Conservation (phyloP, 1,140 invertebrate genomes). For the Fragariocoptes setiger region DNA sequence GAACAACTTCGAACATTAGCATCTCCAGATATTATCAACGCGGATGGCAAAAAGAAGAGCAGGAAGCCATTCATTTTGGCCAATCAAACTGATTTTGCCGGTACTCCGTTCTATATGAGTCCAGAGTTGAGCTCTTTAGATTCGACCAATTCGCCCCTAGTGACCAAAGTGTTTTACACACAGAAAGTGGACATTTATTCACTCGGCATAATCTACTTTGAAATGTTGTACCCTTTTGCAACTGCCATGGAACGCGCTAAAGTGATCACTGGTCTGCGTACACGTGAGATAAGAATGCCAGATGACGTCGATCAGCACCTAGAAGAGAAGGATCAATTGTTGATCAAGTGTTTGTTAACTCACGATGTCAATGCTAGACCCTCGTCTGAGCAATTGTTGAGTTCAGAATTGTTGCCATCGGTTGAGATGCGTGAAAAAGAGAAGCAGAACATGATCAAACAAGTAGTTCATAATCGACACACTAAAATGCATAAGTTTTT, state of each 20-base stretch:
- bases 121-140: constrained; percentile 40
- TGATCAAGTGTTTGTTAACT: constrained; percentile 38
- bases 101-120: constrained; percentile 69
- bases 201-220: constrained; percentile 62
- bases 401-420: constrained; percentile 42
- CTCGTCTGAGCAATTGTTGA: constrained; percentile 42
- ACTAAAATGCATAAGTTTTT: constrained; percentile 47
- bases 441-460: constrained; percentile 36
- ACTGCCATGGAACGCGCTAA: constrained; percentile 64
- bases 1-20: not conserved
- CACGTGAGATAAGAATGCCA: constrained; percentile 31
- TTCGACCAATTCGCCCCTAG: constrained; percentile 1
- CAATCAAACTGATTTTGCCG: constrained; percentile 38
- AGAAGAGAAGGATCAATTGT: constrained; percentile 16
- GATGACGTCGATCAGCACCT: constrained; percentile 23
- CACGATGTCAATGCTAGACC: constrained; percentile 50
- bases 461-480: constrained; percentile 39
- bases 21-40: not conserved
- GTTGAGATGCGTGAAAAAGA: constrained; percentile 40
- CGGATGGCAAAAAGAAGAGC: not conserved
- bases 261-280: constrained; percentile 33
- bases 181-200: constrained; percentile 75
- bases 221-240: constrained; percentile 61
- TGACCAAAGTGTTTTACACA: constrained; percentile 9
- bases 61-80: not conserved